Base-by-base conservation (phyloP, 2,797 vertebrate genomes). In the Cryptoprocta ferox region DNA sequence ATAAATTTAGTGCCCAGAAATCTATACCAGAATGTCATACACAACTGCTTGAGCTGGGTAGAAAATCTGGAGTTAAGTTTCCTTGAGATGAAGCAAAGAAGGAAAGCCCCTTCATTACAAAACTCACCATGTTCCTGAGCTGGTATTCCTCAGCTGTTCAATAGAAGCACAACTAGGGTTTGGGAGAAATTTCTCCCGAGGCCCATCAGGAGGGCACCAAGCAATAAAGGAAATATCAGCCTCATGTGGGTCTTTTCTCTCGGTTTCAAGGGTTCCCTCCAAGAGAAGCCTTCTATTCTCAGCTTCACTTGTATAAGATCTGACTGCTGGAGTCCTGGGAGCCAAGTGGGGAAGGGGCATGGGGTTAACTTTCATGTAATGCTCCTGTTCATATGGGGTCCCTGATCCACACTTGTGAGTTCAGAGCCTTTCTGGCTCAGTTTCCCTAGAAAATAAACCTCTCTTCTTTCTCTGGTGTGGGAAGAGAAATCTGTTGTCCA, bases 371-470 rank as follows among this genome's bases (percentile, higher is more conserved):
- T 32, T 65, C 45, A n/a, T 15, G 24, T 80, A 26, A 16, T 2
- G 24, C 19, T 83, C 32, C 50, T 56, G 1, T 16, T 11, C 3
- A n/a, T 1, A 5, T 2, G 39, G 53, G 9, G 21, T 45, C 53
- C 63, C 35, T 53, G 9, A 24, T 42, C 26, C 42, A 75, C 30
- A 19, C 0, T 1, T 32, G 39, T 13, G 32, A 45, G 56, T 65
- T 45, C 37, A 39, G 50, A 56, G 76, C 16, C 71, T n/a, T 71
- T 79, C 50, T 45, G 68, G 19, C 35, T 91, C 53, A 45, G 2
- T 71, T 91, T 94, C 48, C 65, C 87, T 81, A 91, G 61, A n/a
- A 97, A 63, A 85, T 50, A 56, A 82, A 79, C 11, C 35, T 71
- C 59, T 39, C n/a, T 56, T 80, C 13, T 39, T 65, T 71, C 11